Conservation (phyloP, 2,888 invertebrate species). For the Rhimphoctona megacephalus region DNA sequence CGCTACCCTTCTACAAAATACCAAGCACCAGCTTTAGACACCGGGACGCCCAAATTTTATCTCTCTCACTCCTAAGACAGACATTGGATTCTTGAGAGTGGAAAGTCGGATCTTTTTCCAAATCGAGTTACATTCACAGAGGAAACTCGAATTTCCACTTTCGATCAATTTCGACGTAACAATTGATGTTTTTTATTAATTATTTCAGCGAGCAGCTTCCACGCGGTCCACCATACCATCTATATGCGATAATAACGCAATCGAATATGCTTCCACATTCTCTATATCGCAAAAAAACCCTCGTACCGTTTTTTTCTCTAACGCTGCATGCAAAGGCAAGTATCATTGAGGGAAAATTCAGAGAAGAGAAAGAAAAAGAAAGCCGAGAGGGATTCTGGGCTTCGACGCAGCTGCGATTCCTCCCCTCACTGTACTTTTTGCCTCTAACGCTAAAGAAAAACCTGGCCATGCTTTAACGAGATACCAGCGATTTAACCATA, state of each 20-base stretch:
- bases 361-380: not conserved
- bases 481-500: slow-evolving; percentile 4
- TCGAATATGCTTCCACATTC: not conserved
- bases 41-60: slow-evolving; percentile 40
- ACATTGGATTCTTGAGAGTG: slow-evolving; percentile 18
- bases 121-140: slow-evolving; percentile 42
- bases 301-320: not conserved
- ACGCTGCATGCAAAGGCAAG: not conserved
- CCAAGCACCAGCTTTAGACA: slow-evolving; percentile 30
- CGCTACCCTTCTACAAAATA: not conserved
- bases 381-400: not conserved
- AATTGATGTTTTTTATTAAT: not conserved
- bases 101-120: slow-evolving; percentile 36
- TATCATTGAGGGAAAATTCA: not conserved
- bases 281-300: not conserved
- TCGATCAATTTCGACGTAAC: slow-evolving; percentile 16
- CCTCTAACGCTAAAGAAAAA: not conserved
- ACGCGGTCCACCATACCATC: not conserved
- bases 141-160: slow-evolving; percentile 25
- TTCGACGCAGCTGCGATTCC: not conserved
- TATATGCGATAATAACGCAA: not conserved
- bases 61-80: slow-evolving; percentile 6
- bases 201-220: not conserved
- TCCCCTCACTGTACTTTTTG: not conserved
- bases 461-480: not conserved